Evolutionary conservation across 2,888 invertebrate genomes (phyloP), one percentile per base, ranked within the genome.

Genomic region (Phortica magna): DNA sequence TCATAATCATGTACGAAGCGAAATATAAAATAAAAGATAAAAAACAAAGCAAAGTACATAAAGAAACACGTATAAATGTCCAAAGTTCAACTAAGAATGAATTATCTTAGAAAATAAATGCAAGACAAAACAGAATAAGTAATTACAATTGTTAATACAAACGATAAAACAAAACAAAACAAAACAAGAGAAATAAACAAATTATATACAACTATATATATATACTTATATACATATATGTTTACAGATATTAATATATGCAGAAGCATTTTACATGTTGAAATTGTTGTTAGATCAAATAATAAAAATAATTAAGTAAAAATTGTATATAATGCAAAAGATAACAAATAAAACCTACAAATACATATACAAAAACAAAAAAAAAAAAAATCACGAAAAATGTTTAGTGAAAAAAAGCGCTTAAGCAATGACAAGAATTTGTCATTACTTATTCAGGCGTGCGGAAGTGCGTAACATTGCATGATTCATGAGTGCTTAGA

Each of bases 11-110:
- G 14, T 7, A 7, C 10, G 6, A 43, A 48, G 9, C 14, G 14
- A 48, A 48, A 48, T 43, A 43, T 7, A 48, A 48, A 48, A 48
- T 48, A 48, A 48, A 12, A 48, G 4, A n/a, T n/a, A n/a, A 48
- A 48, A 14, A 48, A 14, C 14, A 12, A 14, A 48, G 2, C 48
- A 48, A 48, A 12, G 48, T 14, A 14, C 31, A 31, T 31, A 31
- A 31, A 31, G 3, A 31, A 31, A 31, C 31, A 31, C 31, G 31
- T 31, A 31, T 31, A 31, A 75, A 75, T 77, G 77, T 77, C 75
- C 75, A 75, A 73, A 77, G 68, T 75, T 68, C 39, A 67, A 61
- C 41, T 61, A 61, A 61, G 22, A 70, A 31, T 9, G 7, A 9
- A 14, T 9, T 48, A 48, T 48, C 48, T 14, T 12, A 48, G 14